Conservation (phyloP, 2,113 vertebrate genomes). For the Siniperca chuatsi region DNA sequence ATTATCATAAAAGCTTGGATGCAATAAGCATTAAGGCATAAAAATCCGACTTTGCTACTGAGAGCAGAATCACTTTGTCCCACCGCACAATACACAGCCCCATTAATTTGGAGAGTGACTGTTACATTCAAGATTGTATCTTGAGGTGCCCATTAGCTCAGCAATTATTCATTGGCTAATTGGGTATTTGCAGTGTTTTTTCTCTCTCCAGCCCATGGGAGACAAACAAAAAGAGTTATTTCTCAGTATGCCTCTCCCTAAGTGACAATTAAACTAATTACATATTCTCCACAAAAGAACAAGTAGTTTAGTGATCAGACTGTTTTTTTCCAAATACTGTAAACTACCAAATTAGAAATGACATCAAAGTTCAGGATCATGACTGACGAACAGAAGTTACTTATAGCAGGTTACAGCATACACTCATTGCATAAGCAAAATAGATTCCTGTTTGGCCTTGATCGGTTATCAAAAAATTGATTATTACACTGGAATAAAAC, state of each 20-base stretch:
- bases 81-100: slow-evolving; percentile 17
- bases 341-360: neutral
- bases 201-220: slow-evolving; percentile 50
- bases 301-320: slow-evolving; percentile 51
- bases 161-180: slow-evolving; percentile 73
- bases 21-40: slow-evolving; percentile 44
- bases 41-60: slow-evolving; percentile 27
- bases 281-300: slow-evolving; percentile 47
- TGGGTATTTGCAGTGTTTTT: slow-evolving; percentile 57
- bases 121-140: slow-evolving; percentile 61
- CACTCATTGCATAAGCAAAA: neutral
- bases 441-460: slow-evolving; percentile 12
- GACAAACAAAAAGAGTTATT: slow-evolving; percentile 62
- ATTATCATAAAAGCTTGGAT: slow-evolving; percentile 42
- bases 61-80: slow-evolving; percentile 44
- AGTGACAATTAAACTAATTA: slow-evolving; percentile 72
- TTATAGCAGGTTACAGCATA: neutral
- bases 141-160: slow-evolving; percentile 64
- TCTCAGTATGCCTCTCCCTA: slow-evolving; percentile 41
- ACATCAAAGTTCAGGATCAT: slow-evolving; percentile 10
- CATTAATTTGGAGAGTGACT: slow-evolving; percentile 61
- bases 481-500: neutral
- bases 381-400: neutral
- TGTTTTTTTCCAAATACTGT: slow-evolving; percentile 21
- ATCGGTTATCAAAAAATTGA: neutral